Percentiles rank a stretch among this genome's conserved stretches.
phyloP scores from a whole-genome alignment of 2,888 invertebrate species.

The Lottia scabra region DNA sequence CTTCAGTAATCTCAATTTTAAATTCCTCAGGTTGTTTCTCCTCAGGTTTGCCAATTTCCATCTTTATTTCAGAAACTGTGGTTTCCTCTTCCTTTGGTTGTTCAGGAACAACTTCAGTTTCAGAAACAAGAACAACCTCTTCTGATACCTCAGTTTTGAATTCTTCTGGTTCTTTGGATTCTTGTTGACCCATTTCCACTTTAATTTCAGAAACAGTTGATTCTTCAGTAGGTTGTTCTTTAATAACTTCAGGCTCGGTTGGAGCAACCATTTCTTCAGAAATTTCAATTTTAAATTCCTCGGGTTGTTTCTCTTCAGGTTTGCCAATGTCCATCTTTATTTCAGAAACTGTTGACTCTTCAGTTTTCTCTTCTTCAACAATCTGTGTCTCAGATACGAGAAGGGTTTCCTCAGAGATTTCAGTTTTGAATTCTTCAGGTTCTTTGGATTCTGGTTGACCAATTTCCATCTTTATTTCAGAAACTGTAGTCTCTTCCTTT shows the following conservation, averaged over 20 bases:
- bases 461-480: slow-evolving; percentile 25
- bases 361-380: slow-evolving; percentile 9
- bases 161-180: slow-evolving; percentile 23
- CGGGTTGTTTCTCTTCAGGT: slow-evolving; percentile 30
- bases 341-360: slow-evolving; percentile 25
- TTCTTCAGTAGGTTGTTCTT: slow-evolving; percentile 22
- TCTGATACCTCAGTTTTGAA: slow-evolving; percentile 22
- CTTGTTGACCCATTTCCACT: slow-evolving; percentile 27
- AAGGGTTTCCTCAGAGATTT: slow-evolving; percentile 18
- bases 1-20: slow-evolving; percentile 35
- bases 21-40: slow-evolving; percentile 22
- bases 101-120: slow-evolving; percentile 15
- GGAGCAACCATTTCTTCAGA: slow-evolving; percentile 12
- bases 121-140: slow-evolving; percentile 28
- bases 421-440: slow-evolving; percentile 27
- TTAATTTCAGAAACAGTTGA: slow-evolving; percentile 25
- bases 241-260: slow-evolving; percentile 13
- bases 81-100: slow-evolving; percentile 24
- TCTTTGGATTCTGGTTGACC: slow-evolving; percentile 26
- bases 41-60: slow-evolving; percentile 29
- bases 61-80: slow-evolving; percentile 26
- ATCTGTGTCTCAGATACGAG: neutral
- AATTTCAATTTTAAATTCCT: slow-evolving; percentile 26
- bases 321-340: slow-evolving; percentile 29
- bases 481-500: slow-evolving; percentile 25